Evolutionary conservation across 1,140 invertebrate species (phyloP).

Genomic region (Phenacoccus solenopsis): DNA sequence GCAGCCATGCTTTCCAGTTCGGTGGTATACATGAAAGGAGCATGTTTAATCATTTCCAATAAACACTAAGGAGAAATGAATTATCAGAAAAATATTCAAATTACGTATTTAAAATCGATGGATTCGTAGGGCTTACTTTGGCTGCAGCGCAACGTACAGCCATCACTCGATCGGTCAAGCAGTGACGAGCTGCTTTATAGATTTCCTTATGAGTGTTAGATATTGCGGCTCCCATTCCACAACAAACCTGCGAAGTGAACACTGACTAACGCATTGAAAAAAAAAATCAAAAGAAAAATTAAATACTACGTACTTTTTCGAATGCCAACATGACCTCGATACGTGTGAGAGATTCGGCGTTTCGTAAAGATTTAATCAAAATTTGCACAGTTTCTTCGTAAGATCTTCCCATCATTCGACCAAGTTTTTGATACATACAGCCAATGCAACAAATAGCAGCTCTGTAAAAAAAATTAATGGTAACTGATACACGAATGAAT

Average conservation of each 20-base stretch:
- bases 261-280: constrained; percentile 19
- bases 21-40: constrained; percentile 72
- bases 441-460: constrained; percentile 94
- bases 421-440: constrained; percentile 94
- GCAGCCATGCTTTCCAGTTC: constrained; percentile 83
- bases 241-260: constrained; percentile 43
- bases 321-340: constrained; percentile 95
- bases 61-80: constrained; percentile 49
- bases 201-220: constrained; percentile 81
- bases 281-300: background rate
- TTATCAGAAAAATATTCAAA: background rate
- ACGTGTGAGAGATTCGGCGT: constrained; percentile 88
- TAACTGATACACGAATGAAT: constrained; percentile 7
- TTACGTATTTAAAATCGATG: too few relatives aligned
- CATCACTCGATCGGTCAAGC: constrained; percentile 80
- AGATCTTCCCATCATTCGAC: constrained; percentile 94
- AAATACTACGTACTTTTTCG: constrained; percentile 56
- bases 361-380: constrained; percentile 78
- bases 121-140: constrained; percentile 45
- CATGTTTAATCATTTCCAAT: constrained; percentile 75
- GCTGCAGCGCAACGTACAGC: constrained; percentile 76
- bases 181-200: constrained; percentile 74
- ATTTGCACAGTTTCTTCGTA: constrained; percentile 96
- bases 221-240: constrained; percentile 78
- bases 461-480: constrained; percentile 32